These are phyloP conservation scores for Alaudala cheleensis DNA, from an alignment of 2,113 vertebrate genomes.

Conservation along the genomic window DNA sequence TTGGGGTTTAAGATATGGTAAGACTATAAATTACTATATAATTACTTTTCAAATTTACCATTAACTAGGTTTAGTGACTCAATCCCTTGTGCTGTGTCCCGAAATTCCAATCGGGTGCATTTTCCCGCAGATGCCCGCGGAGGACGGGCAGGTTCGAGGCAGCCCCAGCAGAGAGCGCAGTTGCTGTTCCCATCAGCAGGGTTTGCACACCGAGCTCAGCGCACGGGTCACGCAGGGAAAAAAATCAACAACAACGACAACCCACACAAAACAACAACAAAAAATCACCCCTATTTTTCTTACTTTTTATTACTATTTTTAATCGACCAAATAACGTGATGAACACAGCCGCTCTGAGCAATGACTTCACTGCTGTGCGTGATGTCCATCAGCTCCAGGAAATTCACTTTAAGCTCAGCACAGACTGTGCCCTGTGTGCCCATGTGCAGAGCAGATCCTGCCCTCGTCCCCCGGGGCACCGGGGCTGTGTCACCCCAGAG, in stretches of 20 bases:
- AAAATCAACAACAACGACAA: fast-evolving
- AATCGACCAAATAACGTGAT: neutral
- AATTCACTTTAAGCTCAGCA: neutral
- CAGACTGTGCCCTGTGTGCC: too few relatives aligned
- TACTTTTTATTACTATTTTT: neutral
- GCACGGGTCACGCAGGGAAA: fast-evolving
- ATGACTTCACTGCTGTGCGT: fast-evolving
- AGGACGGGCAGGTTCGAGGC: neutral
- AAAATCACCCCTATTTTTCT: too few relatives aligned
- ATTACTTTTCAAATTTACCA: neutral
- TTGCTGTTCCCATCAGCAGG: neutral
- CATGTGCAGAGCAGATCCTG: neutral
- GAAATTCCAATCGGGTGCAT: neutral
- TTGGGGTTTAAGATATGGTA: neutral
- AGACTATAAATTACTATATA: fast-evolving
- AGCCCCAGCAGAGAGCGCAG: slow-evolving; percentile 71
- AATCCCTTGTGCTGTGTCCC: neutral
- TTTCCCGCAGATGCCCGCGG: fast-evolving
- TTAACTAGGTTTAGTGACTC: neutral
- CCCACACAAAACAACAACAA: neutral
- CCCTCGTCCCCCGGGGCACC: too few relatives aligned
- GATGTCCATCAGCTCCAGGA: neutral
- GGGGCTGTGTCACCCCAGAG: neutral
- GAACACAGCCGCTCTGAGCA: fast-evolving
- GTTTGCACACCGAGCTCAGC: neutral